Evolutionary conservation across 2,113 vertebrate genomes (phyloP), one percentile per base, ranked within the genome.

Genomic region (Rhinogobius similis): DNA sequence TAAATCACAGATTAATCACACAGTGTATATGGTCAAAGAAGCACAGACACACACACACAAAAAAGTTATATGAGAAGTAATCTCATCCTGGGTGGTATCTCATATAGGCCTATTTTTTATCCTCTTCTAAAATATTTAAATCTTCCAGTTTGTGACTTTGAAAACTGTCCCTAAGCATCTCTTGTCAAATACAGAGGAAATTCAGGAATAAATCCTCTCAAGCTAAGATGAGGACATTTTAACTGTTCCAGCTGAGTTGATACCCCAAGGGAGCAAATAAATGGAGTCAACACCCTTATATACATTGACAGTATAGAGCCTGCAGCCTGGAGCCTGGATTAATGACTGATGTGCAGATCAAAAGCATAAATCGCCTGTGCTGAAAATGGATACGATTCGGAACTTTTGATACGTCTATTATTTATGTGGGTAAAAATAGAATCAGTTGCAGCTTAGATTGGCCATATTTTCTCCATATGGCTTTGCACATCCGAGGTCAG

Each of bases 341-440:
- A 61, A 61, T 61, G 58, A 61, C 58, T 61, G 32, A 61, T 61
- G 58, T 61, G 58, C 18, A 36, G 58, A 61, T 61, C 32, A 61
- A 36, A 38, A 36, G 58, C 58, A 16, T 38, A 13, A 38, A 61
- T n/a, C 29, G 29, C 18, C 29, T 61, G 26, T 29, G 55, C 16
- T 11, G 2, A 10, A 61, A 61, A 61, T 38, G 32, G 20, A 61
- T 36, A 38, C 10, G 1, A 61, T n/a, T 61, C 21, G 1, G 4
- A 61, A 61, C 27, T 61, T 36, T 61, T 16, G 20, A 61, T 36
- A 61, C 38, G 58, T 61, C n/a, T n/a, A n/a, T n/a, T n/a, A 36
- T 61, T 4, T 29, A 27, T 58, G 18, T 61, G 29, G 27, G 6
- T 20, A n/a, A 36, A 32, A 59, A 24, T 10, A 5, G 2, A 18